phyloP scores from a whole-genome alignment of 2,888 invertebrate genomes.

The Hipparchia sbordonii region DNA sequence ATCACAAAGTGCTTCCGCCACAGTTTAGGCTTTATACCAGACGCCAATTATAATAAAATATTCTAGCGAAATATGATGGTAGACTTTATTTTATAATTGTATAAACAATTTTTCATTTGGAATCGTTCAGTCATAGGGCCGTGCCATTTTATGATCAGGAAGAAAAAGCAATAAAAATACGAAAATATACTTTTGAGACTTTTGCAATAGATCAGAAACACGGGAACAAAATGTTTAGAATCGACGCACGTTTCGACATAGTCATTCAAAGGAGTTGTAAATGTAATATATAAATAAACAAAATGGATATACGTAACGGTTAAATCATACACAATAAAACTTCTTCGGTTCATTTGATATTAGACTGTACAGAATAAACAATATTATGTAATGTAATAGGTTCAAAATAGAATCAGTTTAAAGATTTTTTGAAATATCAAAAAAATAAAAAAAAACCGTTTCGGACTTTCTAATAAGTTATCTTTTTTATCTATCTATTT shows the following conservation, averaged over 20 bases:
- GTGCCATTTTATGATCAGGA: conserved; percentile 59
- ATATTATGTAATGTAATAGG: too few relatives aligned
- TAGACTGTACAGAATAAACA: not conserved
- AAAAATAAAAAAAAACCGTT: too few relatives aligned
- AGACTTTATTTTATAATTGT: conserved; percentile 42
- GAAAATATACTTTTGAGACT: conserved; percentile 45
- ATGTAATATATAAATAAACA: conserved; percentile 30
- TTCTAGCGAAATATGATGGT: conserved; percentile 33
- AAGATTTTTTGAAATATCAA: too few relatives aligned
- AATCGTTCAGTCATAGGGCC: conserved; percentile 46
- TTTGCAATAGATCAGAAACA: conserved; percentile 28
- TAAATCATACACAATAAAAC: conserved; percentile 4
- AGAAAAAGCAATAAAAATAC: conserved; percentile 62
- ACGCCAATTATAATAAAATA: conserved; percentile 27
- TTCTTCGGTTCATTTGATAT: conserved; percentile 6
- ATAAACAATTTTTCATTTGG: conserved; percentile 53
- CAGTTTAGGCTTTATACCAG: not conserved
- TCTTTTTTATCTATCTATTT: too few relatives aligned
- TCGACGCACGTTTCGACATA: conserved; percentile 9
- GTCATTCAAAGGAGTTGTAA: conserved; percentile 25
- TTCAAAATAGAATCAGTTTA: too few relatives aligned
- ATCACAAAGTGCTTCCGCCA: not conserved
- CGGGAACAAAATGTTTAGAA: conserved; percentile 28
- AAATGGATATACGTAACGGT: conserved; percentile 8
- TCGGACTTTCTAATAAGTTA: too few relatives aligned